These are phyloP conservation scores for Natrix natrix DNA, from an alignment of 2,797 vertebrate species.

Conservation along the genomic window DNA sequence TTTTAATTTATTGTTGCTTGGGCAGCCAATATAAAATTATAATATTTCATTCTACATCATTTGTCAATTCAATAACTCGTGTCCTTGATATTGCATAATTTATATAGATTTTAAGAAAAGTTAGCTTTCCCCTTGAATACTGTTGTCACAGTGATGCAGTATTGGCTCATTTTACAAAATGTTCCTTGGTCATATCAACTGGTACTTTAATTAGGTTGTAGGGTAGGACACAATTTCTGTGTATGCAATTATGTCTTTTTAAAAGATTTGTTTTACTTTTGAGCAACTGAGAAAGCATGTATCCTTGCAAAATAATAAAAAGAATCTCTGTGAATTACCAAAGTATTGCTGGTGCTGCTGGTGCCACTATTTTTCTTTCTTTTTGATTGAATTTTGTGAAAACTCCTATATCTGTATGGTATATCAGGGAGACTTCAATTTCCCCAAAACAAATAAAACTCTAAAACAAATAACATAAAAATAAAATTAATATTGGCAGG, in stretches of 20 bases:
- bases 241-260: neutral
- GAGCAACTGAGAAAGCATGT: neutral
- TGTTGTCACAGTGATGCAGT: neutral
- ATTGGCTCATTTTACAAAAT: neutral
- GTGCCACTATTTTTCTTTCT: neutral
- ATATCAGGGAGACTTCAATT: neutral
- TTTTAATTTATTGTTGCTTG: constrained; percentile 4
- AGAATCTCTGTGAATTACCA: neutral
- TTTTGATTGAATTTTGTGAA: neutral
- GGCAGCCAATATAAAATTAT: neutral
- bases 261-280: neutral
- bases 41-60: neutral
- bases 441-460: neutral
- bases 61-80: neutral
- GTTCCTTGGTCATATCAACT: neutral
- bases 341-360: neutral
- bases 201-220: neutral
- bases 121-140: neutral
- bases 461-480: neutral
- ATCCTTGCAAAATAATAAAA: neutral
- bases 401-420: neutral
- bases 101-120: neutral
- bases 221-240: neutral
- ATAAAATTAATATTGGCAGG: neutral
- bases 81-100: neutral